Base-by-base conservation (phyloP, 1,140 invertebrate genomes). In the Ceratosolen fusciceps region DNA sequence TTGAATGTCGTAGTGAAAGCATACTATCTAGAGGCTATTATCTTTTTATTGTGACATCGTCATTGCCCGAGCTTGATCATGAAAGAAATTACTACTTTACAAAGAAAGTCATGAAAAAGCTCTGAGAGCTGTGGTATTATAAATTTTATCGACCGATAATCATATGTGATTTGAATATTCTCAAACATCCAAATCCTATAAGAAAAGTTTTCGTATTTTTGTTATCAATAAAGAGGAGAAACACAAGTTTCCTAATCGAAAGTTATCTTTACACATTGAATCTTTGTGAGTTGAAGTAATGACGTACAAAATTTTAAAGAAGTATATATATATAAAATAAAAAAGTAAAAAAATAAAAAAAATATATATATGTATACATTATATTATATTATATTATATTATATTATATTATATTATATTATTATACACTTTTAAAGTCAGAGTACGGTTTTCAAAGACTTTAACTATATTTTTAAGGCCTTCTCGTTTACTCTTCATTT, bases 281-380 rank as follows among this genome's bases (percentile, higher is more conserved):
- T 80, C 67, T 29, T 58, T 70, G 39, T 58, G 9, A 80, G 76
- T 56, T 71, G 54, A 71, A 75, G 19, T 60, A 75, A 76, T 12
- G 34, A 80, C 73, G 74, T 80, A 76, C 68, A 80, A 80, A 80
- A 19, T 29, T 76, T 76, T 72, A 80, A 76, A 52, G 39, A 39
- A 26, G 67, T 47, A 79, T 65, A 62, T 71, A 72, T 5, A 79
- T 79, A 39, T 54, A 72, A 68, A 43, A 71, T 39, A 71, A 71
- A 77, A 24, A 71, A 70, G 2, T n/a, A 34, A 62, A 72, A 71
- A 78, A 62, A 62, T 49, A 72, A 34, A 39, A 24, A 24, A 67
- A 70, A 77, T 71, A 58, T 71, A 77, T 72, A 72, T 60, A 68
- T 74, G n/a, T 49, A 71, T 71, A 71, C 21, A 47, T 54, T 29